Evolutionary conservation across 2,797 vertebrate genomes (phyloP), one percentile per base, ranked within the genome.

Genomic region (Yasuhikotakia modesta): DNA sequence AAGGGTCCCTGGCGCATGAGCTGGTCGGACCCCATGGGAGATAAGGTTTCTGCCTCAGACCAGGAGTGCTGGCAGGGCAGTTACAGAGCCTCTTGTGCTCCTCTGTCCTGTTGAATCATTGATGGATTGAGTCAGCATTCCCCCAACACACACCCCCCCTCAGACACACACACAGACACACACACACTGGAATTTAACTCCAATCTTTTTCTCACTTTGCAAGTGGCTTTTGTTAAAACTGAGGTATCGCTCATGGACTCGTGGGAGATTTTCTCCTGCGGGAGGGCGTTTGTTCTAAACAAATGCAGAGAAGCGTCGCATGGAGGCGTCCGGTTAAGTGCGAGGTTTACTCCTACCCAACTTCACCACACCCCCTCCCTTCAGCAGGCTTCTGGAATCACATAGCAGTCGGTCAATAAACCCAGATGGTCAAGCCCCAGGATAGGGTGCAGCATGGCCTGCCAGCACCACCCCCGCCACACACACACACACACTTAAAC

Each of bases 71-170:
- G 82, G 82, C 80, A 73, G 78, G 82, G 82, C 79, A 85, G 85
- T 85, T 86, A 87, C 83, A 83, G 83, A 87, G 78, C 79, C 83
- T 78, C 79, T 79, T 79, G 76, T 24, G 73, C 77, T 83, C 76
- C 76, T 73, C 86, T 82, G 86, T 80, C 78, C 82, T 83, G 84
- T 84, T 87, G 84, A 87, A 87, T 87, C 86, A 86, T 86, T 87
- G 85, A 87, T 87, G 86, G 83, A 86, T 85, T 84, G 83, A 86
- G 82, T 84, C 84, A 86, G 85, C 81, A 55, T 79, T 84, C 57
- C 79, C 70, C 46, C 55, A 39, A 46, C 35, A 64, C 66, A 27
- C 57, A 64, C 61, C 39, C 52, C 50, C 78, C 70, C 73, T 53
- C 57, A 57, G 35, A 76, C 63, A 68, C 72, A 70, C 58, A 55